Evolutionary conservation across 1,140 invertebrate genomes (phyloP).

Genomic region (Calycopis cecrops): DNA sequence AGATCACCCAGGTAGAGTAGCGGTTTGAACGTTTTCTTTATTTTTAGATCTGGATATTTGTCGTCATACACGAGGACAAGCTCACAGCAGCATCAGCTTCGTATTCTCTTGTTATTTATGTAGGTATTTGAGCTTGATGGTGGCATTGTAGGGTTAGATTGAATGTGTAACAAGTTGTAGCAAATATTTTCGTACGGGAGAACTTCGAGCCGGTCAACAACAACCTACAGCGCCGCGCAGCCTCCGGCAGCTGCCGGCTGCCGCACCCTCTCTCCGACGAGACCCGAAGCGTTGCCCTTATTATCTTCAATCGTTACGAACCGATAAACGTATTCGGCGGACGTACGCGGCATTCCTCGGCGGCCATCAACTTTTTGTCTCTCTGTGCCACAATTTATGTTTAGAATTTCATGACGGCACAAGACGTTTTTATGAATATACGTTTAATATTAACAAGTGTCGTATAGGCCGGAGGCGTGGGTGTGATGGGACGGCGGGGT

Average conservation of each 20-base stretch:
- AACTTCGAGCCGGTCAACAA: too few relatives aligned
- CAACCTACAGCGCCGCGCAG: slow-evolving; percentile 4
- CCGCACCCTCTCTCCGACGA: slow-evolving; percentile 21
- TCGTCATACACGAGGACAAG: too few relatives aligned
- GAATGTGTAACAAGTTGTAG: too few relatives aligned
- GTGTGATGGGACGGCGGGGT: slow-evolving; percentile 17
- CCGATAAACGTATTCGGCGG: slow-evolving; percentile 1
- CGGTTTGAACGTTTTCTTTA: too few relatives aligned
- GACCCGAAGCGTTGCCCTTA: slow-evolving; percentile 22
- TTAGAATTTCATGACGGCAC: slow-evolving; percentile 8
- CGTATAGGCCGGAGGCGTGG: slow-evolving; percentile 15
- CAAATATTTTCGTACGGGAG: too few relatives aligned
- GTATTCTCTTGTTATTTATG: too few relatives aligned
- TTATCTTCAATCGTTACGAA: slow-evolving; percentile 9
- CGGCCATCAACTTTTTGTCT: background rate
- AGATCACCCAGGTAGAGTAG: too few relatives aligned
- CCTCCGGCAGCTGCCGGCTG: slow-evolving; percentile 16
- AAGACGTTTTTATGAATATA: slow-evolving; percentile 1
- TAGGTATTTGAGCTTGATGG: too few relatives aligned
- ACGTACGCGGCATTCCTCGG: background rate
- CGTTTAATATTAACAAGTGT: background rate
- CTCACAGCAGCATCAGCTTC: too few relatives aligned
- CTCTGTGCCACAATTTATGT: background rate
- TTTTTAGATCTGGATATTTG: too few relatives aligned
- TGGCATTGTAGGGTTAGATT: too few relatives aligned